Evolutionary conservation across 1,140 invertebrate genomes (phyloP), one percentile per base, ranked within the genome.

Genomic region (Eriocheir sinensis): DNA sequence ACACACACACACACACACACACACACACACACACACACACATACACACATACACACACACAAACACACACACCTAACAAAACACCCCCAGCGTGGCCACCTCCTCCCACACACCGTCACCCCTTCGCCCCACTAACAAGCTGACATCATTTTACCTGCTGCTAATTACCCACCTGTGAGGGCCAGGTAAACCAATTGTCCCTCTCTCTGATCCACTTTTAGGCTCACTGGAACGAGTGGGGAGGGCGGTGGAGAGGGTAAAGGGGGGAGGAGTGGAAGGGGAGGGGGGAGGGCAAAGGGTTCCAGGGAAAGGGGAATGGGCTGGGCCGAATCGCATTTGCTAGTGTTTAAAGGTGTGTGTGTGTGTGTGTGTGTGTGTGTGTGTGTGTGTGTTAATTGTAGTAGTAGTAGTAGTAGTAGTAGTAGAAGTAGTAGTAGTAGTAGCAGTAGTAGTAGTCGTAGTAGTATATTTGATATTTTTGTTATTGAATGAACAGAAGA

Each of bases 341-440:
- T n/a, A 72, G 17, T 72, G 60, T 72, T 72, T 72, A 72, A 72
- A 72, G 60, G 17, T 72, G 17, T 72, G 60, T 72, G 60, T 72
- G 60, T 72, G 60, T 72, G 60, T 72, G 60, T 72, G 60, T 72
- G 60, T 72, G 60, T 72, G 60, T 72, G 21, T 72, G 60, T 72
- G 60, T 72, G 60, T n/a, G 60, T 72, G 60, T 72, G 60, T 72
- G 60, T 72, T n/a, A 21, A 21, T 72, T n/a, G 27, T 72, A 72
- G 60, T 72, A 72, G 60, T 72, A 72, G 60, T 72, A 72, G 60
- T 72, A 72, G 60, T n/a, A 72, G 60, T 72, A 72, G 60, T 72
- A 72, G 60, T 72, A 72, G 60, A n/a, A 72, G 60, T 72, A 72
- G 60, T 72, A 72, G 60, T 72, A 72, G 60, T 72, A 72, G 60